Base-by-base conservation (phyloP, 2,888 invertebrate genomes). In the Drosophila trichaetosa region DNA sequence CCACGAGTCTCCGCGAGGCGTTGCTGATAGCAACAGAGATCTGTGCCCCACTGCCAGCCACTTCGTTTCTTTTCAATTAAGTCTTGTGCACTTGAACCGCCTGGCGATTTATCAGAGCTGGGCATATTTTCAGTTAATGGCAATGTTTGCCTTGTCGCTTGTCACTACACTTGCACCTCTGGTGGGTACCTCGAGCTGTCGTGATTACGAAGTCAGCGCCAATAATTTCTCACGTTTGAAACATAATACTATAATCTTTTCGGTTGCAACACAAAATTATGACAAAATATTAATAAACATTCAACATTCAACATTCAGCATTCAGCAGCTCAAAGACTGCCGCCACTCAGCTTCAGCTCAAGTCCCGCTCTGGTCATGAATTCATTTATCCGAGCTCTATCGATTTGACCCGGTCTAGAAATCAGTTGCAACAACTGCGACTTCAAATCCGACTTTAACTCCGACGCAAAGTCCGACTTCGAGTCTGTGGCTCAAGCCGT, bases 281-380 rank as follows among this genome's bases (percentile, higher is more conserved):
- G 85, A 85, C 85, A 88, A 86, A 88, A 85, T 85, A 87, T 87
- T 85, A 85, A 85, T 85, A 87, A 85, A 85, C 81, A 84, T 79
- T 83, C 61, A 71, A 52, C 69, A 60, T 51, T 57, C 63, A 59
- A 42, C 73, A 53, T 56, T 61, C 52, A 68, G 58, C 61, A 57
- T 56, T 66, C 54, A 52, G 62, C 62, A 63, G 66, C 79, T 83
- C 83, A 83, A 83, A 82, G 83, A 76, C 83, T 33, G 79, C 79
- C 79, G 79, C 58, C 64, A 33, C 42, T 10, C 36, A 36, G 69
- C 29, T 46, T 31, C 34, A 54, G 34, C 54, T 64, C 48, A 31
- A 36, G 24, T 65, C 34, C 49, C 56, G 48, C 52, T 72, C 58
- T 80, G 77, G 82, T 72, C 82, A 70, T 82, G 81, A 76, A 77